Base-by-base conservation (phyloP, 2,113 vertebrate genomes). In the Pleuronectes platessa region DNA sequence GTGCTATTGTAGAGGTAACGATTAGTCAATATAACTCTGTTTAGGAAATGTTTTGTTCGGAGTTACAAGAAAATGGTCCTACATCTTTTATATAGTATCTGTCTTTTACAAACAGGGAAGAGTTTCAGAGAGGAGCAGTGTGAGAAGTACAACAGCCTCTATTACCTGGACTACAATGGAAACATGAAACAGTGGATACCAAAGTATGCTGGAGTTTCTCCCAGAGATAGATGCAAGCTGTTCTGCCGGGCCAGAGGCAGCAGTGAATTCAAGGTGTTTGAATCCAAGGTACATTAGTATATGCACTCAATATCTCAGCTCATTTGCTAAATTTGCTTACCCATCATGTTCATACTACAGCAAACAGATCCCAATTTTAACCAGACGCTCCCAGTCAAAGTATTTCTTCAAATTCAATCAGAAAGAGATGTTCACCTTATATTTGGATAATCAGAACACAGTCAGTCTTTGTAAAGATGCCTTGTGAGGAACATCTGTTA, bases 111-210 rank as follows among this genome's bases (percentile, higher is more conserved):
- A 78, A 11, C 71, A 99, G 97, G 93, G 23, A 97, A 97, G 61
- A 98, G 97, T 89, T 99, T 99, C 88, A 91, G 98, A 84, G 97
- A 99, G 85, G 95, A 98, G 90, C 97, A 99, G 86, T 99, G 98
- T 55, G 97, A 96, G 90, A 97, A 96, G 88, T 97, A 98, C 86
- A 97, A 98, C 82, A 95, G 87, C 79, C 94, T 93, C 71, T 95
- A 94, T 86, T 94, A 95, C 60, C 94, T 96, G 0, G 96, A 99
- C 49, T 21, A 91, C 76, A 92, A 93, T 0, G 97, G 97, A 6
- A 96, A 96, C 21, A 79, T 79, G 40, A 93, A 96, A 72, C 94
- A 96, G 79, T 99, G 98, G 98, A 96, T 98, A 61, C 98, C 97
- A 27, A 99, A 98, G 82, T 99, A 98, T 0, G 88, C 98, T 0